Evolutionary conservation across 2,797 vertebrate species (phyloP).

Genomic region (Iguana delicatissima): DNA sequence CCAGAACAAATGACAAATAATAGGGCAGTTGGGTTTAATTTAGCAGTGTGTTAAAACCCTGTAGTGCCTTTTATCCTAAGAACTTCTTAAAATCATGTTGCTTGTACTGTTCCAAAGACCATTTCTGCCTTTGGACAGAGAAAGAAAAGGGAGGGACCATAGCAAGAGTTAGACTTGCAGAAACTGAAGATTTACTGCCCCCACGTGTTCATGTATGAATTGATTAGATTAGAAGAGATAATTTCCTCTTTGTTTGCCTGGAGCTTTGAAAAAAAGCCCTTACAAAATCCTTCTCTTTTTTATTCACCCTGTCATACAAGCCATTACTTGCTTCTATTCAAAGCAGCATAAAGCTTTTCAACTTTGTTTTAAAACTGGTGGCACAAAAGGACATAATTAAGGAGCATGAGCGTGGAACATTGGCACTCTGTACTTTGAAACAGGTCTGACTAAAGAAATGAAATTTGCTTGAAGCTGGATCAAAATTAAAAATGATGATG

Average conservation of each 20-base stretch:
- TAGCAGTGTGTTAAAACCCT: conserved; percentile 1
- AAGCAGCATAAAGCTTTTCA: background rate
- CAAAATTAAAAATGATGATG: background rate
- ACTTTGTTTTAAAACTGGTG: conserved; percentile 3
- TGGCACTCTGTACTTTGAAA: background rate
- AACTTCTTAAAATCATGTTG: background rate
- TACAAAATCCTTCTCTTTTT: conserved; percentile 22
- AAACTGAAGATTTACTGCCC: conserved; percentile 65
- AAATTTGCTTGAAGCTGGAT: background rate
- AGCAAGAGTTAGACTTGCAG: conserved; percentile 16
- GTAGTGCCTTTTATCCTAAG: background rate
- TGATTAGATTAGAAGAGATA: conserved; percentile 46
- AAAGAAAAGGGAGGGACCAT: conserved; percentile 7
- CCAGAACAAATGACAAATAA: conserved; percentile 30
- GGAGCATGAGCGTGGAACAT: background rate
- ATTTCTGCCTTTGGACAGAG: conserved; percentile 30
- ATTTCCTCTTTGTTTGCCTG: conserved; percentile 33
- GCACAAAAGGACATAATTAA: background rate
- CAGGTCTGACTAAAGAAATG: background rate
- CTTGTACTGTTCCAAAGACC: conserved; percentile 7
- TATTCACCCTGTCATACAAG: conserved; percentile 25
- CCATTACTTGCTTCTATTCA: conserved; percentile 39
- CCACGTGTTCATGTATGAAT: conserved; percentile 54
- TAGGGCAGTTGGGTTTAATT: background rate
- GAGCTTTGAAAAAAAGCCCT: conserved; percentile 47